phyloP scores from a whole-genome alignment of 2,888 invertebrate genomes.

The Pterobdella sp. region DNA sequence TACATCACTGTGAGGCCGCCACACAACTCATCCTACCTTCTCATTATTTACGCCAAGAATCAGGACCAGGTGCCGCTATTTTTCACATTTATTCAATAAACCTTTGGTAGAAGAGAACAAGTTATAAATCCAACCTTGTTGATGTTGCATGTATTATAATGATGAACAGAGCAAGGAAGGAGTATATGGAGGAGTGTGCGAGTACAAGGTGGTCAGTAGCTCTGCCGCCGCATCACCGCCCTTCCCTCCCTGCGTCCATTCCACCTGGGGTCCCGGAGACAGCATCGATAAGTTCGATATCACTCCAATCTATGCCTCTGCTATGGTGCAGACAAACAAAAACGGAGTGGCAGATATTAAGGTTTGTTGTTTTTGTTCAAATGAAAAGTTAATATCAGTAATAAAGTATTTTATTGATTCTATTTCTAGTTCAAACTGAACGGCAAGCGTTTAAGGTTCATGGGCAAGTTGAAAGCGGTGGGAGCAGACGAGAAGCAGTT shows the following conservation, averaged over 20 bases:
- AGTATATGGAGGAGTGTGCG: constrained; percentile 51
- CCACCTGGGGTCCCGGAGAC: constrained; percentile 49
- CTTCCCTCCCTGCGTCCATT: constrained; percentile 50
- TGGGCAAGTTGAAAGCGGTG: constrained; percentile 49
- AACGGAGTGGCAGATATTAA: constrained; percentile 49
- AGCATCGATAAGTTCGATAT: constrained; percentile 47
- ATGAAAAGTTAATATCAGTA: not conserved
- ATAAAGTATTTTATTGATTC: too few relatives aligned
- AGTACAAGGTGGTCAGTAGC: constrained; percentile 49
- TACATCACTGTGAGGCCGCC: constrained; percentile 50
- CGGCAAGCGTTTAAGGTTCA: constrained; percentile 45
- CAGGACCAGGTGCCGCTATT: constrained; percentile 45
- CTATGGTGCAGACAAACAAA: constrained; percentile 43
- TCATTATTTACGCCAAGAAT: constrained; percentile 51
- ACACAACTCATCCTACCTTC: constrained; percentile 47
- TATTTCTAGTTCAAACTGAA: not conserved
- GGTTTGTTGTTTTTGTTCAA: not conserved
- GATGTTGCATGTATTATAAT: not conserved
- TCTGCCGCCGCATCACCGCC: constrained; percentile 43
- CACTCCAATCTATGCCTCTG: constrained; percentile 46
- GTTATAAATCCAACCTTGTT: too few relatives aligned
- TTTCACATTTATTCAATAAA: too few relatives aligned
- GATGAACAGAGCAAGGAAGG: constrained; percentile 42
- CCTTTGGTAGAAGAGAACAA: too few relatives aligned
- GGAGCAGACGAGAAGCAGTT: constrained; percentile 44